Evolutionary conservation across 1,140 invertebrate genomes (phyloP).

Genomic region (Nymphalis io): DNA sequence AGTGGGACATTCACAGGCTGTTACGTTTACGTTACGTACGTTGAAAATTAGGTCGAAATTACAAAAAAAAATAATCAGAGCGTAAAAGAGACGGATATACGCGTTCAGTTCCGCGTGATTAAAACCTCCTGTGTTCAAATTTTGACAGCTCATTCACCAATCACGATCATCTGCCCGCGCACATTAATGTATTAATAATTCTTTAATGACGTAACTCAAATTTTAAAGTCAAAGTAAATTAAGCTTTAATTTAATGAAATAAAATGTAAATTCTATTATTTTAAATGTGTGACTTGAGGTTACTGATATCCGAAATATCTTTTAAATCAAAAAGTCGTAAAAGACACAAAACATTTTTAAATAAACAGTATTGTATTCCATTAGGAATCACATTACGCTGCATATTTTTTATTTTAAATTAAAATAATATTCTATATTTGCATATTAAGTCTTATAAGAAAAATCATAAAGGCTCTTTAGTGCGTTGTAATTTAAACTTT

Average conservation of each 20-base stretch:
- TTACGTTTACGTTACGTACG: no score
- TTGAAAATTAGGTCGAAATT: background rate
- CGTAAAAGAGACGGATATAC: slow-evolving; percentile 52
- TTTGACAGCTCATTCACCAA: slow-evolving; percentile 66
- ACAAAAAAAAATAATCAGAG: slow-evolving; percentile 1
- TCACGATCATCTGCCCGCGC: slow-evolving; percentile 34
- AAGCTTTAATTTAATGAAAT: background rate
- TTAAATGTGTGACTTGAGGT: background rate
- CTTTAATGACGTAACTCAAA: background rate
- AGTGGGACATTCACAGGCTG: no score
- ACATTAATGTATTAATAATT: background rate
- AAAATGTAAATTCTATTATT: background rate
- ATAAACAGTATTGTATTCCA: background rate
- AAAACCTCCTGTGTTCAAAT: slow-evolving; percentile 59
- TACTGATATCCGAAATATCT: background rate
- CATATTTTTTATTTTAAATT: background rate
- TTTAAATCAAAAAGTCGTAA: background rate
- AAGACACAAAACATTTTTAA: background rate
- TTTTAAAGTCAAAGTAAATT: background rate
- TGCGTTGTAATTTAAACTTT: background rate
- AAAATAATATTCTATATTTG: background rate
- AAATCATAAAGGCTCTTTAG: background rate
- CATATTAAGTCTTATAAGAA: background rate
- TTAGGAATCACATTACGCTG: background rate
- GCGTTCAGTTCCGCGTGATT: slow-evolving; percentile 51